These are phyloP conservation scores for Prunella fulvescens DNA, from an alignment of 2,113 vertebrate genomes.

Conservation along the genomic window DNA sequence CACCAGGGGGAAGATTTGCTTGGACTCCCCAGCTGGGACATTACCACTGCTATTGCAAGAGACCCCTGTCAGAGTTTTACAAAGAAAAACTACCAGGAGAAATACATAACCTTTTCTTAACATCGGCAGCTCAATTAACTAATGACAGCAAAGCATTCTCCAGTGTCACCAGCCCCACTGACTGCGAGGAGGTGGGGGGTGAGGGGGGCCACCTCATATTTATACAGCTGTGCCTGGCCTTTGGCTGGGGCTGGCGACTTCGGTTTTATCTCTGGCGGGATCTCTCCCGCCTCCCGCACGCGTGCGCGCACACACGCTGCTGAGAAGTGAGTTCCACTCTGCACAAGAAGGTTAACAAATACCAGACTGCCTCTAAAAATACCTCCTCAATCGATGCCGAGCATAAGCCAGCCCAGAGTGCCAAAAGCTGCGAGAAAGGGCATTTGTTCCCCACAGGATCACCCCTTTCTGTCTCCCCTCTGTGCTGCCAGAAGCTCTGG, in stretches of 20 bases:
- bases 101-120: conserved; percentile 75
- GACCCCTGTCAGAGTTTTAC: conserved; percentile 55
- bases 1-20: conserved; percentile 21
- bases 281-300: conserved; percentile 29
- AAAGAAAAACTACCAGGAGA: conserved; percentile 68
- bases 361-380: conserved; percentile 54
- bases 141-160: conserved; percentile 69
- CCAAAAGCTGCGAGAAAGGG: background rate
- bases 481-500: background rate
- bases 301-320: conserved; percentile 25
- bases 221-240: conserved; percentile 56
- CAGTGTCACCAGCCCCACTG: conserved; percentile 49
- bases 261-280: conserved; percentile 56
- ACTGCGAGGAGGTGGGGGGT: background rate
- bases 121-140: conserved; percentile 68
- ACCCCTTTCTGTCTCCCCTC: background rate
- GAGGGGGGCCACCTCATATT: background rate
- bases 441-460: background rate
- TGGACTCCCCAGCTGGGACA: background rate
- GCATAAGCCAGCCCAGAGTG: background rate
- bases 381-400: conserved; percentile 32
- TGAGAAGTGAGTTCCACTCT: conserved; percentile 12
- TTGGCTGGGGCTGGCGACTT: conserved; percentile 45
- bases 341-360: conserved; percentile 46
- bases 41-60: conserved; percentile 32